Base-by-base conservation (phyloP, 2,113 vertebrate species). In the Cinclus cinclus region DNA sequence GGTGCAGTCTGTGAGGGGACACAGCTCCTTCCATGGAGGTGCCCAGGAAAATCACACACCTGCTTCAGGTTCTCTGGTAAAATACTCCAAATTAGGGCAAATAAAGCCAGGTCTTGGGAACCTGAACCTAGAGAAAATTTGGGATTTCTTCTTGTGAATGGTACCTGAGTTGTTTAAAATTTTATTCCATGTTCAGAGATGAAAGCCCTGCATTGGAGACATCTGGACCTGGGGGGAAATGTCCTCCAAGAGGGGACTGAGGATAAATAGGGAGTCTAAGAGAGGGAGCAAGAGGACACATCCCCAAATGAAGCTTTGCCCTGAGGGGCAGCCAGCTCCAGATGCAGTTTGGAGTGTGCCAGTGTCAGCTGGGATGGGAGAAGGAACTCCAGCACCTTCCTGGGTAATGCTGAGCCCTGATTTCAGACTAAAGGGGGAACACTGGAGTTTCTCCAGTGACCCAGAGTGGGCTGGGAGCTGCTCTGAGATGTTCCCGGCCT, bases 361-460 rank as follows among this genome's bases (percentile, higher is more conserved):
- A 53, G 25, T 15, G 10, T 8, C 42, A 68, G 10, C 15, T 62
- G 64, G 52, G 52, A 12, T 46, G 33, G 50, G 31, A 78, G 59
- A 4, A 65, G 18, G 44, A 67, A 3, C 30, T 28, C 55, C 55
- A 37, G 4, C 6, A 1, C 60, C 28, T n/a, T 31, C 69, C 47
- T 5, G 41, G n/a, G 63, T 1, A 3, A 11, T 3, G 37, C 89
- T 21, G 33, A 91, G 44, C 63, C 60, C 31, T 0, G 0, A 1
- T 82, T 63, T 30, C 39, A 15, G 44, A 52, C 25, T 3, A 10
- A 70, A 67, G 2, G 60, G 60, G 47, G 50, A 44, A 18, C 11
- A 4, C 6, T 4, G 21, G 58, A 24, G 33, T 31, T 31, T 21
- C 44, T 58, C 8, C 79, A 9, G 44, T 18, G 83, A 18, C 31